These are phyloP conservation scores for Phoronis australis DNA, from an alignment of 2,888 invertebrate genomes.

Conservation along the genomic window DNA sequence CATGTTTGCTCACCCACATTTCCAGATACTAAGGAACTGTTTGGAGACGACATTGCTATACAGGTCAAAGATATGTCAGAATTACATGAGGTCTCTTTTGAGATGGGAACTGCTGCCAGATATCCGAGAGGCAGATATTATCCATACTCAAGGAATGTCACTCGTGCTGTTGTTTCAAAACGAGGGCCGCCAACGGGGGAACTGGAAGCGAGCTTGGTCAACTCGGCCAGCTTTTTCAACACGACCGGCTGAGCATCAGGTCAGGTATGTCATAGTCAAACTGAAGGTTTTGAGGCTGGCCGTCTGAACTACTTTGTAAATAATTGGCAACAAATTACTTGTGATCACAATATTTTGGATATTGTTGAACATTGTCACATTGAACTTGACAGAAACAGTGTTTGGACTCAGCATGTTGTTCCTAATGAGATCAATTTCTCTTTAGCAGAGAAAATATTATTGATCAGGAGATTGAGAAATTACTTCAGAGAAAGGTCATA, in stretches of 20 bases:
- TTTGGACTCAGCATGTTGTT: not conserved
- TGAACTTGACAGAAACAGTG: not conserved
- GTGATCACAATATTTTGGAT: not conserved
- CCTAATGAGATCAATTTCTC: not conserved
- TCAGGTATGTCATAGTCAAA: too few species aligned
- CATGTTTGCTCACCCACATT: not conserved
- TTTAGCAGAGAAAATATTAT: not conserved
- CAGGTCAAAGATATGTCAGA: not conserved
- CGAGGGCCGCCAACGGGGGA: too few species aligned
- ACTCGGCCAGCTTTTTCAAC: too few species aligned
- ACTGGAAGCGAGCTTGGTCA: too few species aligned
- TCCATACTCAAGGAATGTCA: too few species aligned
- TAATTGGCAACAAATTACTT: not conserved
- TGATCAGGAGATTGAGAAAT: not conserved
- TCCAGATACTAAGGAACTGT: not conserved
- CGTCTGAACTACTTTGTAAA: too few species aligned
- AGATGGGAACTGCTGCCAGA: too few species aligned
- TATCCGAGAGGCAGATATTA: too few species aligned
- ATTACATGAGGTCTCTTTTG: too few species aligned
- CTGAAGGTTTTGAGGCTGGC: too few species aligned
- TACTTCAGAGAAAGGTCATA: not conserved
- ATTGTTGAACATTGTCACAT: not conserved
- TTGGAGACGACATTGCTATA: not conserved
- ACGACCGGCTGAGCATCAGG: too few species aligned
- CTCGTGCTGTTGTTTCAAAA: too few species aligned